These are phyloP conservation scores for Entomyzon cyanotis DNA, from an alignment of 2,113 vertebrate genomes.

Conservation along the genomic window DNA sequence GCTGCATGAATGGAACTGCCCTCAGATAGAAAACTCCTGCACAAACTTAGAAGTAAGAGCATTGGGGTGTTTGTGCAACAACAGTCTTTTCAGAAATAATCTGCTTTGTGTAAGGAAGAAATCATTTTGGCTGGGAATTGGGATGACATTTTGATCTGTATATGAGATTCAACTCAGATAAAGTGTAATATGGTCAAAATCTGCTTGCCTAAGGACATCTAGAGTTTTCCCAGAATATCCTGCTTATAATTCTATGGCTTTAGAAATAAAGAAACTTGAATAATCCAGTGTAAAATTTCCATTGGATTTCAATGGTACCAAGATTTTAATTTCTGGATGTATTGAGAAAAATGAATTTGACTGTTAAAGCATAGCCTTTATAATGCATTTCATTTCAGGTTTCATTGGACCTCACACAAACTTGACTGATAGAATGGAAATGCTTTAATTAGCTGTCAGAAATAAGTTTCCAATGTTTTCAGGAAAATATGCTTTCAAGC, in stretches of 20 bases:
- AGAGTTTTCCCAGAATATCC: background rate
- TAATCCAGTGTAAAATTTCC: background rate
- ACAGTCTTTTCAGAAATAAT: background rate
- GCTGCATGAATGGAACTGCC: background rate
- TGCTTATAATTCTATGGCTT: background rate
- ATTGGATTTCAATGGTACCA: background rate
- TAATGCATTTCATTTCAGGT: slow-evolving; percentile 23
- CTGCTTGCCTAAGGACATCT: background rate
- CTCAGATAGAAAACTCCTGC: background rate
- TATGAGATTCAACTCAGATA: background rate
- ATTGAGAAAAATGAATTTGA: background rate
- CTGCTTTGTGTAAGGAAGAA: background rate
- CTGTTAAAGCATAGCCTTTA: background rate
- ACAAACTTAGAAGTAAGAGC: background rate
- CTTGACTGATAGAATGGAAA: slow-evolving; percentile 9
- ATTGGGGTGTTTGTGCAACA: background rate
- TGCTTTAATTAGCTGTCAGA: slow-evolving; percentile 61
- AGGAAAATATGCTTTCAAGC: slow-evolving; percentile 2
- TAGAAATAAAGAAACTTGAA: background rate
- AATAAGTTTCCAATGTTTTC: background rate
- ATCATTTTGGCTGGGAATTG: background rate
- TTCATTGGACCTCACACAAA: slow-evolving; percentile 19
- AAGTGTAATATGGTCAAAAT: background rate
- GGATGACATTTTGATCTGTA: background rate
- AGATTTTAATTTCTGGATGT: background rate